Evolutionary conservation across 2,888 invertebrate genomes (phyloP).

Genomic region (Mycalesis mineus): DNA sequence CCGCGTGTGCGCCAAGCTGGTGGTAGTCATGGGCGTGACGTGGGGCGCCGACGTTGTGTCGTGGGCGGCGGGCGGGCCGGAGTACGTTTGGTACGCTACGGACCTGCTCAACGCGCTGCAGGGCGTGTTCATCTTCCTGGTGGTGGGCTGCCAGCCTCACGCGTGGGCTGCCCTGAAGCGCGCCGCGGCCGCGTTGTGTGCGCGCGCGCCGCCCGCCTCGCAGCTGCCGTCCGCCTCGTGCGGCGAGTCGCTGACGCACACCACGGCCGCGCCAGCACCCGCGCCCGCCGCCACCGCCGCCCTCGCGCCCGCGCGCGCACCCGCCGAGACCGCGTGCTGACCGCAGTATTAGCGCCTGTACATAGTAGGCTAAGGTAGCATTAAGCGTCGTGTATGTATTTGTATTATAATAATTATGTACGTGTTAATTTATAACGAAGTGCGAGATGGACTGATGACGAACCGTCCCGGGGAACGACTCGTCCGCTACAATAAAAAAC

Average conservation of each 20-base stretch:
- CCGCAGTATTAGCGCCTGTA: constrained; percentile 24
- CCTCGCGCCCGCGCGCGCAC: constrained; percentile 73
- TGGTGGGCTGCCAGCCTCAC: constrained; percentile 93
- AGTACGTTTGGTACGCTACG: constrained; percentile 89
- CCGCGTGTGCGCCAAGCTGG: constrained; percentile 90
- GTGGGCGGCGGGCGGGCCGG: constrained; percentile 89
- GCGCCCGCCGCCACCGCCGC: constrained; percentile 73
- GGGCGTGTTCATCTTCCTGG: constrained; percentile 92
- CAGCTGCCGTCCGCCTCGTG: constrained; percentile 84
- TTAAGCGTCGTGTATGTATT: constrained; percentile 30
- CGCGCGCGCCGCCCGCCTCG: constrained; percentile 72
- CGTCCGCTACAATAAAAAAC: constrained; percentile 50
- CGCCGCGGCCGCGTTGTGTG: constrained; percentile 52
- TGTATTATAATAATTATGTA: constrained; percentile 31
- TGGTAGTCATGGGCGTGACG: constrained; percentile 79
- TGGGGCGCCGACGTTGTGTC: constrained; percentile 88
- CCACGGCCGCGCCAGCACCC: constrained; percentile 81
- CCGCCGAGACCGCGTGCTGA: constrained; percentile 82
- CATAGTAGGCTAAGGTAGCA: not conserved
- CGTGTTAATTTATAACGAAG: constrained; percentile 34
- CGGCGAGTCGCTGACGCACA: constrained; percentile 86
- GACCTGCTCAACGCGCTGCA: constrained; percentile 92
- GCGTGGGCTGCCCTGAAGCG: constrained; percentile 73
- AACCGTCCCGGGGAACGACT: constrained; percentile 36
- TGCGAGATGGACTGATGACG: constrained; percentile 30